Evolutionary conservation across 2,888 invertebrate species (phyloP).

Genomic region (Cyrtodaria siliqua): DNA sequence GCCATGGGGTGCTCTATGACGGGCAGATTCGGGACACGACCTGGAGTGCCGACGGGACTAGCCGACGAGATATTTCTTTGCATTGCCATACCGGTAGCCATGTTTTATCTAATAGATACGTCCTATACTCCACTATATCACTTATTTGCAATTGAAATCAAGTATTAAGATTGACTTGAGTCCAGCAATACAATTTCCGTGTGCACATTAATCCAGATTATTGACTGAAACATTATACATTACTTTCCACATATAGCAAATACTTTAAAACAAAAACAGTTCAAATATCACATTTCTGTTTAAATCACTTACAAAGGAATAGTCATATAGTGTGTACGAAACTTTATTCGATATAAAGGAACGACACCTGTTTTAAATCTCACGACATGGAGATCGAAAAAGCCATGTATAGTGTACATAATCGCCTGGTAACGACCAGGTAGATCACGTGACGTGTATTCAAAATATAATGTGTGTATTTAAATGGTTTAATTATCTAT

Average conservation of each 20-base stretch:
- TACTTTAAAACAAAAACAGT: conserved; percentile 7
- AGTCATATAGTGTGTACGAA: neutral
- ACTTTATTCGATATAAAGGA: too few species aligned
- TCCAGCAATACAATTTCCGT: neutral
- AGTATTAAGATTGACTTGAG: neutral
- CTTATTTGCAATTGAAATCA: too few species aligned
- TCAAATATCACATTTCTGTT: neutral
- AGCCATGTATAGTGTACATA: conserved; percentile 66
- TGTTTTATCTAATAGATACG: conserved; percentile 15
- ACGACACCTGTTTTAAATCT: too few species aligned
- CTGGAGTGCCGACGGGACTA: conserved; percentile 49
- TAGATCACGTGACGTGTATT: conserved; percentile 49
- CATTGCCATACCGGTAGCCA: conserved; percentile 55
- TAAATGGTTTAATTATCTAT: conserved; percentile 48
- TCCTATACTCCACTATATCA: too few species aligned
- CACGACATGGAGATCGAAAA: neutral
- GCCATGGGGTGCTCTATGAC: conserved; percentile 73
- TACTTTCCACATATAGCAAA: neutral
- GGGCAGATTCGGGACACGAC: conserved; percentile 63
- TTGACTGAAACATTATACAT: neutral
- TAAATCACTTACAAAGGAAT: neutral
- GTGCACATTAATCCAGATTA: neutral
- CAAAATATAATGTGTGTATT: conserved; percentile 46
- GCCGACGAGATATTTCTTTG: conserved; percentile 48
- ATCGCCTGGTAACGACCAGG: conserved; percentile 67